Base-by-base conservation (phyloP, 2,797 vertebrate species). In the Lepus townsendii region DNA sequence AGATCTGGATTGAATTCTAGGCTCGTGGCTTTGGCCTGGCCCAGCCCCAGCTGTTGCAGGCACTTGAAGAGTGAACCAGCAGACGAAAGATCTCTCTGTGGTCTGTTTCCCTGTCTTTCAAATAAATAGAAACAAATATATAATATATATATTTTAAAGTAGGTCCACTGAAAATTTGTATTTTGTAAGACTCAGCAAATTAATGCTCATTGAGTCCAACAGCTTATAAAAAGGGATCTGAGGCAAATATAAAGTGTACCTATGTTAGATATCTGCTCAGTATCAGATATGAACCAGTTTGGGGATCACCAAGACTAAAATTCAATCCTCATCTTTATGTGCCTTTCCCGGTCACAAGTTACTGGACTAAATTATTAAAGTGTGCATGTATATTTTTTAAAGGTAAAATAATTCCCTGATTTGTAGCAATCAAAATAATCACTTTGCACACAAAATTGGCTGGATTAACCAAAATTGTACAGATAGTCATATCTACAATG, bases 321-420 rank as follows among this genome's bases (percentile, higher is more conserved):
- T 60, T 82, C 32, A 83, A 42, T 62, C 57, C 19, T 94, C 26
- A 92, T 32, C 12, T 84, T 71, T 47, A 57, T 30, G 54, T 63
- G 54, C 5, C 5, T 69, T 5, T 73, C 26, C 84, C 91, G 6
- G 22, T 85, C 66, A 63, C 76, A 92, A 65, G 30, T 88, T 89
- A 94, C 26, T 84, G 9, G 30, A 13, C 80, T 94, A 26, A 95
- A 57, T 50, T 93, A 91, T 35, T 92, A 20, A 77, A 88, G 38
- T 60, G 5, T 80, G 20, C 72, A 7, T 30, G 3, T 57, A 7
- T 62, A 38, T 38, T 5, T 86, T 83, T 83, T 82, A 82, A 72
- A 60, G 57, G 32, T 12, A 86, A 80, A 63, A 69, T n/a, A 78
- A 17, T 63, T 52, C 86, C 8, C 11, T 69, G 24, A 60, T 19